A percentile compares a stretch with the other conserved stretches of the same genome.
phyloP scores from a whole-genome alignment of 1,140 invertebrate species.

The Lamellibrachia luymesi region DNA sequence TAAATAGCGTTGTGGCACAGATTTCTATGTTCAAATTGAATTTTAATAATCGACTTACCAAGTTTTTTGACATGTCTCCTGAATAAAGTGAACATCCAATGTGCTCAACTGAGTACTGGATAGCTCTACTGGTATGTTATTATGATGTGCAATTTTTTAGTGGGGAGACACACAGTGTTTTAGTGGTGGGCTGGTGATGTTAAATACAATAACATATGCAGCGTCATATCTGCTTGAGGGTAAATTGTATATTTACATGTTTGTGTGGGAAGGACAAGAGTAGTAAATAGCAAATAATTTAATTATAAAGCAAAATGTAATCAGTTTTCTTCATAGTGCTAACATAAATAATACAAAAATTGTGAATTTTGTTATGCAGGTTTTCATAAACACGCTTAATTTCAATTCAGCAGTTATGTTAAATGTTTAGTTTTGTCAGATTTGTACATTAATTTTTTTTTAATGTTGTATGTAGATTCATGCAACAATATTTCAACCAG shows the following conservation, averaged over 20 bases:
- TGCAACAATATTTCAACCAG: no score
- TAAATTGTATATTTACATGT: background rate
- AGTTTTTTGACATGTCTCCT: background rate
- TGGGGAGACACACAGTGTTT: background rate
- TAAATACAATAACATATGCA: background rate
- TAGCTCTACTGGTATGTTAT: background rate
- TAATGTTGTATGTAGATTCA: no score
- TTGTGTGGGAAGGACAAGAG: no score
- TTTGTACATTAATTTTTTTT: no score
- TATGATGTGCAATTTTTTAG: background rate
- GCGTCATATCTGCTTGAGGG: background rate
- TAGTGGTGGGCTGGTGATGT: background rate
- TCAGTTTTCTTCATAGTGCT: no score
- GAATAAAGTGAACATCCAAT: background rate
- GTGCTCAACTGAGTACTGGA: background rate
- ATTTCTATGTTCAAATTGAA: background rate
- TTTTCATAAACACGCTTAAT: no score
- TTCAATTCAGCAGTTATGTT: background rate
- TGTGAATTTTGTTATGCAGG: no score
- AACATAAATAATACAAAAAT: no score
- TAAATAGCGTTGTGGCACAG: background rate
- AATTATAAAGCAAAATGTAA: no score
- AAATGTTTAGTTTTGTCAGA: no score
- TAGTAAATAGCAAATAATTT: no score
- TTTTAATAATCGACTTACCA: background rate